Base-by-base conservation (phyloP, 2,113 vertebrate species). In the Morone saxatilis region DNA sequence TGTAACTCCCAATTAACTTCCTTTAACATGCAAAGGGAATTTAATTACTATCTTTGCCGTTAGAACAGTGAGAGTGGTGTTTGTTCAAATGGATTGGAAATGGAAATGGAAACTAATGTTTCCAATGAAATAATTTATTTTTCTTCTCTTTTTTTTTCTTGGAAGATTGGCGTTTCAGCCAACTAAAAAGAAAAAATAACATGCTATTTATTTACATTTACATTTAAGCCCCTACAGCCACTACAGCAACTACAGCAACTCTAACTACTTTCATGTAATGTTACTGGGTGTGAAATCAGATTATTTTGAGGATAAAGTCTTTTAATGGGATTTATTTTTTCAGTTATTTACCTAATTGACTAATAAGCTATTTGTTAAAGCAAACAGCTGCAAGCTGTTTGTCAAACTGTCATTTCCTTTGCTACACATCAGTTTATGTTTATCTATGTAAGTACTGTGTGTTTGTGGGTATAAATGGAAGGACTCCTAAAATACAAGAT, bases 401-500 rank as follows among this genome's bases (percentile, higher is more conserved):
- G 17, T n/a, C 19, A 45, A 75, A 53, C 19, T 60, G 43, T 31
- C 4, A 25, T 60, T 54, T 75, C 31, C 20, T 5, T 61, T 0
- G 0, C 40, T 12, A 57, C 53, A 47, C 48, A 62, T 17, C 73
- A 43, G 50, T 68, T 43, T 74, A 5, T 71, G 41, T 84, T 67
- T 11, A 22, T 73, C 16, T 57, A 7, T 48, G 7, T 57, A 43
- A 17, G 7, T 43, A 20, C 31, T 60, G 3, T 60, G 6, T 38
- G 54, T 71, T 31, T 78, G 14, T 36, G 16, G 10, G 17, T 40
- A 10, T 74, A 57, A 71, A 83, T 80, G 59, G 20, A 61, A 63
- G 11, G 36, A 31, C 48, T 80, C 65, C 51, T 56, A 16, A 78
- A 84, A 79, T 48, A 51, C 61, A 83, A 77, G 19, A 76, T 59